Evolutionary conservation across 2,888 invertebrate genomes (phyloP).

Genomic region (Drosophila macrothrix): DNA sequence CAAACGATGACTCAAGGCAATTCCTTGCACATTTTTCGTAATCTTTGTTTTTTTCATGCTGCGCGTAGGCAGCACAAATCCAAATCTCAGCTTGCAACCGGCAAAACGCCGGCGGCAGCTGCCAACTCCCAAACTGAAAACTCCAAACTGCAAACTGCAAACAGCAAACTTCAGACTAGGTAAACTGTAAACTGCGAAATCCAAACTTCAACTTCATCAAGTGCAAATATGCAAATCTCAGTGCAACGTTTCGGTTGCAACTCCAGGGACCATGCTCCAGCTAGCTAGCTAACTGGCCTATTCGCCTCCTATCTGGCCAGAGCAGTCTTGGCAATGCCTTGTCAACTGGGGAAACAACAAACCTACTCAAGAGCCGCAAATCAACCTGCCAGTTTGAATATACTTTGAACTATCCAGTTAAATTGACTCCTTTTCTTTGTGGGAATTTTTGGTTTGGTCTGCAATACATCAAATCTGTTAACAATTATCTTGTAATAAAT

Average conservation of each 20-base stretch:
- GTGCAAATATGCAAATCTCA: constrained; percentile 77
- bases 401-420: constrained; percentile 8
- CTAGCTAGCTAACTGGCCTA: not conserved
- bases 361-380: constrained; percentile 48
- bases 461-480: not conserved
- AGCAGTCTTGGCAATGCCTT: constrained; percentile 16
- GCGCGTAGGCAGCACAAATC: constrained; percentile 73
- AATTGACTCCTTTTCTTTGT: constrained; percentile 14
- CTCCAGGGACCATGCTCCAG: not conserved
- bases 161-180: constrained; percentile 12
- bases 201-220: constrained; percentile 70
- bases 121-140: constrained; percentile 34
- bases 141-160: not conserved
- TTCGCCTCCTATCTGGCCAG: not conserved
- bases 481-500: not conserved
- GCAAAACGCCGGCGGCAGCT: constrained; percentile 32
- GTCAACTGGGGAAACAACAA: constrained; percentile 24
- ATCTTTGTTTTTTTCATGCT: constrained; percentile 43
- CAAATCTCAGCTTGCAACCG: constrained; percentile 51
- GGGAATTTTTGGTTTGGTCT: constrained; percentile 18
- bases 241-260: constrained; percentile 12
- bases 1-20: constrained; percentile 78
- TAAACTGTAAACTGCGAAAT: constrained; percentile 23
- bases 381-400: constrained; percentile 47
- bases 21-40: constrained; percentile 68